Base-by-base conservation (phyloP, 1,140 invertebrate species). In the Bombus picipes region DNA sequence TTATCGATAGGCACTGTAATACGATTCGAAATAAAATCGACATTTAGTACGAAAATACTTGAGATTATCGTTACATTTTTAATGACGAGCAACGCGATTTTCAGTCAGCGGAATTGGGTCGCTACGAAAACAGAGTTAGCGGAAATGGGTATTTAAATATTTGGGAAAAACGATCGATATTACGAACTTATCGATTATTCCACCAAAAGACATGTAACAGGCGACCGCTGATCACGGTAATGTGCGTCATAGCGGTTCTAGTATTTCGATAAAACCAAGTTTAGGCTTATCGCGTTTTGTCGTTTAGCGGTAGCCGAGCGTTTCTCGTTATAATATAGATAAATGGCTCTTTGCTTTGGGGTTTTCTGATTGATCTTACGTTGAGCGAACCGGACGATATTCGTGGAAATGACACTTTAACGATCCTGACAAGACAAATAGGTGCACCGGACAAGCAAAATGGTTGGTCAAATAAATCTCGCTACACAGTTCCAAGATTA, bases 381-480 rank as follows among this genome's bases (percentile, higher is more conserved):
- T 87, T 82, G 76, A 57, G 80, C 68, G 73, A 65, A 37, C 39
- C 80, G 87, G 66, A 57, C 53, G 88, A 90, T 91, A 92, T 92
- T 92, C 88, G 91, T 92, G 91, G 89, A 92, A 92, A 89, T 92
- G 91, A 92, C 91, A 88, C 87, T 90, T 92, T 92, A 92, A 91
- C 91, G 90, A 92, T 91, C 90, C 53, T 77, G 86, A 87, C 88
- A 87, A 88, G 90, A 91, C 89, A 86, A 90, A 92, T 92, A 89
- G 90, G 81, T 72, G 88, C 72, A 76, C 88, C 87, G 87, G 87
- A 80, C 88, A 88, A 88, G 81, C 83, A 83, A 78, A 91, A 91
- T 88, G 84, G 90, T 80, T 82, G 84, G 89, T 84, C 89, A 77
- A 91, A 91, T 91, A 91, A 91, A 91, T 91, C 89, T 91, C 89